Percentiles rank a stretch among this genome's conserved stretches.
These are phyloP conservation scores for Manis pentadactyla DNA, from an alignment of 2,797 vertebrate species.

Conservation along the genomic window DNA sequence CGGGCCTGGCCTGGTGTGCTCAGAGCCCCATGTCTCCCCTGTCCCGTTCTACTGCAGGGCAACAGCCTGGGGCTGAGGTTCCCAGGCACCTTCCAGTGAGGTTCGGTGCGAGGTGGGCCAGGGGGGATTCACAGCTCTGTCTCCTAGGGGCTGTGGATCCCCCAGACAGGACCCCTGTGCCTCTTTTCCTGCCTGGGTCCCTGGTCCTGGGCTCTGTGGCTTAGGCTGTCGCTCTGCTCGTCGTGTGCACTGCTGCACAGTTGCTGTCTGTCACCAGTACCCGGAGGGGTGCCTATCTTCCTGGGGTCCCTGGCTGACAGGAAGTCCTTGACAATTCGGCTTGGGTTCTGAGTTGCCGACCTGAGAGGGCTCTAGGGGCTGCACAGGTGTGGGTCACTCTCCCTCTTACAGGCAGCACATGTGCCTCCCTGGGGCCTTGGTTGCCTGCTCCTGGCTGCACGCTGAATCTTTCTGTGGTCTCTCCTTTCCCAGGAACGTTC, in stretches of 20 bases:
- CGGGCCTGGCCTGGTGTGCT: neutral
- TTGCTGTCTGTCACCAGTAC: no score
- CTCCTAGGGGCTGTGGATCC: neutral
- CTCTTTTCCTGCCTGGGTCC: neutral
- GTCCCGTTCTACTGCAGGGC: neutral
- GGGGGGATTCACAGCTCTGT: no score
- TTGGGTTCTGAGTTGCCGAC: no score
- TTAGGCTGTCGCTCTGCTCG: neutral
- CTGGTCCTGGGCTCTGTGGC: neutral
- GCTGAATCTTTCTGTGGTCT: neutral
- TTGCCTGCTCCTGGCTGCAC: fast-evolving
- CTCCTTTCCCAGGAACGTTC: slow-evolving; percentile 88
- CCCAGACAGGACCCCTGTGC: neutral
- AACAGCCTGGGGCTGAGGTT: neutral
- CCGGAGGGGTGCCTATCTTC: no score
- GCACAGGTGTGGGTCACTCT: no score
- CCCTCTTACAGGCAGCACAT: no score
- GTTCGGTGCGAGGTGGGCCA: no score
- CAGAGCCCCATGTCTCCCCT: neutral
- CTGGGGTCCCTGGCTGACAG: no score
- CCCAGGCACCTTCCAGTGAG: neutral
- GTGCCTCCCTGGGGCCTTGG: fast-evolving
- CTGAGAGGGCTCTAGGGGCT: no score
- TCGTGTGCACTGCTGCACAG: no score
- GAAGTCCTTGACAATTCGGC: no score